Conservation (phyloP, 2,797 vertebrate species). For the Rhincodon typus region DNA sequence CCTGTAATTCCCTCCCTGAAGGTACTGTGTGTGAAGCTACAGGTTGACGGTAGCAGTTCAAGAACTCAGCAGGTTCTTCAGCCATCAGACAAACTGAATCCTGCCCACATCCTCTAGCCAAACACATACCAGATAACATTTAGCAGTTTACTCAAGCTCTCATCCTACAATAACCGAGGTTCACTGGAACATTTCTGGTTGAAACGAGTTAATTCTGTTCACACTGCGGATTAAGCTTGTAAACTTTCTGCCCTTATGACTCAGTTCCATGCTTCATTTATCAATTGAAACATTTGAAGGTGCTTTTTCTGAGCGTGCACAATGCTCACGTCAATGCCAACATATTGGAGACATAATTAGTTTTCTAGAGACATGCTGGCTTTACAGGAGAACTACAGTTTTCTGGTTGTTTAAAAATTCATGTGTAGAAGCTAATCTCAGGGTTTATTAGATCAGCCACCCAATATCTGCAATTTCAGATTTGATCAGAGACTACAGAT, state of each 20-base stretch:
- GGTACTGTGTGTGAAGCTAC: too few relatives aligned
- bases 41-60: too few relatives aligned
- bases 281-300: background rate
- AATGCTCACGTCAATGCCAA: background rate
- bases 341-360: background rate
- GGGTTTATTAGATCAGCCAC: background rate
- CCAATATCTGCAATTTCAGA: background rate
- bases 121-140: background rate
- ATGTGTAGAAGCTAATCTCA: too few relatives aligned
- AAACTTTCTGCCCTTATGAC: background rate
- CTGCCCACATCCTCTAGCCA: background rate
- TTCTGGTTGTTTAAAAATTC: background rate
- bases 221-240: background rate
- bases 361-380: background rate
- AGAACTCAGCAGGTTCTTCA: background rate
- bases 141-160: background rate
- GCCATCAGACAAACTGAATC: background rate
- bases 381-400: background rate
- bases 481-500: background rate
- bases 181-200: background rate
- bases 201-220: background rate
- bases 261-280: background rate
- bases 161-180: background rate
- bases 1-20: too few relatives aligned
- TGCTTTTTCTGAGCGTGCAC: background rate